Base-by-base conservation (phyloP, 1,140 invertebrate species). In the Halesus radiatus region DNA sequence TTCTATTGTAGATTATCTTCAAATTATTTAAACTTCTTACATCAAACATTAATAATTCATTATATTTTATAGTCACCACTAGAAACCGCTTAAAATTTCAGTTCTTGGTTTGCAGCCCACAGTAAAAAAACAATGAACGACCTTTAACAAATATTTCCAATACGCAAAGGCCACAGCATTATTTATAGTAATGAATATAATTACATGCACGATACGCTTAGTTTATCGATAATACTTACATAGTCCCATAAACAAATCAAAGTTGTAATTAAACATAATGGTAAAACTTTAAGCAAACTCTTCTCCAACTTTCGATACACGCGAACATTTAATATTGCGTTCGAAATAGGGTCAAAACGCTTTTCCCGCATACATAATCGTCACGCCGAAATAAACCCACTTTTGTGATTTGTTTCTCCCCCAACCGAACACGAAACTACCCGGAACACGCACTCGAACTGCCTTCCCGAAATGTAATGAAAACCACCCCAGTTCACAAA, bases 361-460 rank as follows among this genome's bases (percentile, higher is more conserved):
- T 74, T 74, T 74, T 10, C 4, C 37, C 37, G 66, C 32, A 74
- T 74, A 58, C 72, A 74, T 74, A 74, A 74, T 74, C 72, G 72
- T 74, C 53, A 56, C 72, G 72, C 26, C 29, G 50, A 74, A 52
- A 56, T 45, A 74, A 74, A 74, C 50, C 50, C 72, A 23, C 72
- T 74, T 45, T 45, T 10, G 37, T 45, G 37, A 45, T 45, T 45
- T 45, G 37, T 45, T 45, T 45, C 37, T 45, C 37, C 10, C 37
- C 37, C 37, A 10, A 13, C 26, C 26, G 26, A 45, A 45, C 37
- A 45, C 37, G 37, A 45, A 45, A 45, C 37, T 45, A 45, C 23
- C 56, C 56, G 10, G 8, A 60, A 22, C 56, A 60, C 56, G 56
- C 56, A 60, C 56, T 60, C 56, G 56, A 58, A 58, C 20, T 20